Base-by-base conservation (phyloP, 2,797 vertebrate species). In the Gadopsis marmoratus region DNA sequence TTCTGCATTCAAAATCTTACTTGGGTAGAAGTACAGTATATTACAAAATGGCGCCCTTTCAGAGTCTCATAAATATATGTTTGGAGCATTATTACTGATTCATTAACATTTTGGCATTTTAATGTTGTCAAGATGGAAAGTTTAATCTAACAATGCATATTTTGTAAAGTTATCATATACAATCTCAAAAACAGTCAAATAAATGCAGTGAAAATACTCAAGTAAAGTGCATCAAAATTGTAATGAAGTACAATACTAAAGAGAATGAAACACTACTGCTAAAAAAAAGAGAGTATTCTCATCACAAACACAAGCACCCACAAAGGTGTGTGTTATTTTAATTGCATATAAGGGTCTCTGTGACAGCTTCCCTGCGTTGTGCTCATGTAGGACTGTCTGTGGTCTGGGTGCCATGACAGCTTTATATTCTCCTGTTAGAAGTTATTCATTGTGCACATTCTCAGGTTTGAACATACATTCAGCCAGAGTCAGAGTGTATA, bases 381-480 rank as follows among this genome's bases (percentile, higher is more conserved):
- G n/a, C 21, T 45, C 8, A 62, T 23, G 33, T 7, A n/a, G 11
- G 16, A 33, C 17, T 13, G 23, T 41, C 13, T 17, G 35, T 33
- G 23, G 12, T 23, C 3, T 51, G 21, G 29, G 33, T 56, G 33
- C 23, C 43, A 64, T 13, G 35, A 17, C 6, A 45, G 35, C 10
- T 50, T 31, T 5, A 47, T 31, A 12, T 9, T 43, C 4, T 21
- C 47, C 26, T n/a, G n/a, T n/a, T n/a, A n/a, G n/a, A 31, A 21
- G 21, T 16, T 33, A 41, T 60, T 11, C 11, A 33, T 6, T 16
- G 10, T 69, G 48, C 26, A 26, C 14, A 41, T 21, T 51, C n/a
- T 66, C 2, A 35, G 16, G 43, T 76, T 70, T 70, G 39, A 71
- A 55, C 50, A 59, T 37, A 19, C n/a, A 48, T 11, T 39, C 9